Conservation (phyloP, 92 coral and sea anemone species). For the Micromussa lordhowensis region DNA sequence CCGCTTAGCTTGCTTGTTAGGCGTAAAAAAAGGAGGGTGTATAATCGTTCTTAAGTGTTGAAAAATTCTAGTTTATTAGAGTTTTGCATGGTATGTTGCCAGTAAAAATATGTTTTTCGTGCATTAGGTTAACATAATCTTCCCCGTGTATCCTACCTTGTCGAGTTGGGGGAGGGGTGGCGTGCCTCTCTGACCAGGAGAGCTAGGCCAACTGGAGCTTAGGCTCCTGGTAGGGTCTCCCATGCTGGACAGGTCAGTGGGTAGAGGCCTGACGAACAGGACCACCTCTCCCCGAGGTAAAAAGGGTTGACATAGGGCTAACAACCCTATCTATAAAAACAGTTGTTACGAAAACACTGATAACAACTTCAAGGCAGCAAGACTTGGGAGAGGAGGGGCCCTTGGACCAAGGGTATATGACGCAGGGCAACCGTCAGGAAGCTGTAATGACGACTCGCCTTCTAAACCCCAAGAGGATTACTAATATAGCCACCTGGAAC, state of each 20-base stretch:
- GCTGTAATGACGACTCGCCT: not conserved
- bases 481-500: not conserved
- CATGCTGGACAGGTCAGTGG: conserved; percentile 42
- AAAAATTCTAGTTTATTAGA: too few relatives aligned
- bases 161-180: not conserved
- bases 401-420: not conserved
- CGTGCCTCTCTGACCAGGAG: conserved; percentile 22
- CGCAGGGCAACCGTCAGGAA: not conserved
- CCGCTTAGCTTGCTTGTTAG: too few relatives aligned
- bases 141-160: not conserved
- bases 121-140: too few relatives aligned
- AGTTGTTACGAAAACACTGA: not conserved
- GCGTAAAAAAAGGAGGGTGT: too few relatives aligned
- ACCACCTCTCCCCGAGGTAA: too few relatives aligned
- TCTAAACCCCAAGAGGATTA: not conserved
- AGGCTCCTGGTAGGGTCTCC: conserved; percentile 55
- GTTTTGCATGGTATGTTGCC: too few relatives aligned
- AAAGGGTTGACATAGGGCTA: conserved; percentile 6
- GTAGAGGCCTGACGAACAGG: conserved; percentile 25
- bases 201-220: conserved; percentile 34
- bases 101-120: too few relatives aligned
- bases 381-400: not conserved
- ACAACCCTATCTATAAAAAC: not conserved
- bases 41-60: too few relatives aligned
- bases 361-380: not conserved